Conservation (phyloP, 2,113 vertebrate species). For the Sinocyclocheilus maitianheensis region DNA sequence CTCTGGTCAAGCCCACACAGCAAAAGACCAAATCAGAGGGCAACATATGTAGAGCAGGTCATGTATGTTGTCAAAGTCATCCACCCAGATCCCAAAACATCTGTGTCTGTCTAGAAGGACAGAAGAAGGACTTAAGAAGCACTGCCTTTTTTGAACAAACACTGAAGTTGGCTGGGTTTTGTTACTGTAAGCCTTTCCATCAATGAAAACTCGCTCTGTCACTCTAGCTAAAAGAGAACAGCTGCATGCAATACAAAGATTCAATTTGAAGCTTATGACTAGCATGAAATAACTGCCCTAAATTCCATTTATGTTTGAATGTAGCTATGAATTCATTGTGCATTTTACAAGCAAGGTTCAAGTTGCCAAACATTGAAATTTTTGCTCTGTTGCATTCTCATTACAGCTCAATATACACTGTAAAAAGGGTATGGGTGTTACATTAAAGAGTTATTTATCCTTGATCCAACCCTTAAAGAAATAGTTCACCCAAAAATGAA, state of each 20-base stretch:
- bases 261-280: constrained; percentile 2
- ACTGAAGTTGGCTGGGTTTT: constrained; percentile 22
- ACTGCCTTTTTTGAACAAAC: constrained; percentile 37
- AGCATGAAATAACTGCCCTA: constrained; percentile 22
- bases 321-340: constrained; percentile 4
- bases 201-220: not conserved
- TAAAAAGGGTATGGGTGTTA: not conserved
- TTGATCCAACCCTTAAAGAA: not conserved
- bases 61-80: constrained; percentile 42
- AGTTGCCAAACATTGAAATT: no score
- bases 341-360: not conserved
- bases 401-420: not conserved
- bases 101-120: constrained; percentile 42
- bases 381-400: not conserved
- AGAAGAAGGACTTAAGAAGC: not conserved
- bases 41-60: constrained; percentile 56
- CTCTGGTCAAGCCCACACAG: constrained; percentile 7
- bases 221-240: constrained; percentile 21
- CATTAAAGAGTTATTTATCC: not conserved
- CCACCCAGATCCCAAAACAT: constrained; percentile 45
- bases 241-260: constrained; percentile 32
- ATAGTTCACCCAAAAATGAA: no score
- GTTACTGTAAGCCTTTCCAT: constrained; percentile 40
- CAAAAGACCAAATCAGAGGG: constrained; percentile 46
- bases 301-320: constrained; percentile 1